Evolutionary conservation across 2,888 invertebrate genomes (phyloP).

Genomic region (Drosophila sordidapex): DNA sequence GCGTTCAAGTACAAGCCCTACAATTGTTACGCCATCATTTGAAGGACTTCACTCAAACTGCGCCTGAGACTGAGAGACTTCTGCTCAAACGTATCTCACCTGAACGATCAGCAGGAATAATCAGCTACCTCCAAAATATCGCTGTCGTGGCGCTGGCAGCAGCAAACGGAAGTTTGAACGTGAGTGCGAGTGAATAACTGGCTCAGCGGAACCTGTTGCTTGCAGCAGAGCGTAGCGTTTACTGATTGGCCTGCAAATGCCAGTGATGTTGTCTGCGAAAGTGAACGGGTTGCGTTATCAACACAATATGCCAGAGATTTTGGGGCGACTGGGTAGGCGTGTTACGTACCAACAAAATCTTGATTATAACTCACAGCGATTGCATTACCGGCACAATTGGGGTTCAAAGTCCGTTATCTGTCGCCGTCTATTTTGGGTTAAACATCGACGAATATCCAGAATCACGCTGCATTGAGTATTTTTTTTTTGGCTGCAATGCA

Average conservation of each 20-base stretch:
- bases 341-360: constrained; percentile 32
- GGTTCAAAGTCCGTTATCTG: constrained; percentile 47
- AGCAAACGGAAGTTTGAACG: constrained; percentile 1
- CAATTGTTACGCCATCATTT: constrained; percentile 4
- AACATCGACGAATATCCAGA: constrained; percentile 8
- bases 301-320: constrained; percentile 2
- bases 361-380: constrained; percentile 14
- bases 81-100: constrained; percentile 17
- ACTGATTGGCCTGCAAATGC: constrained; percentile 26
- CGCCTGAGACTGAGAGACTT: too few relatives aligned
- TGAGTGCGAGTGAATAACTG: constrained; percentile 11
- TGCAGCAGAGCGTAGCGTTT: constrained; percentile 26
- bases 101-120: constrained; percentile 18
- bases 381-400: constrained; percentile 38
- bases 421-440: constrained; percentile 9
- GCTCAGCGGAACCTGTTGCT: constrained; percentile 57
- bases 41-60: background rate
- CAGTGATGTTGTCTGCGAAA: constrained; percentile 31
- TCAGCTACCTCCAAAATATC: constrained; percentile 6
- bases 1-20: background rate
- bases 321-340: background rate
- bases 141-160: constrained; percentile 37
- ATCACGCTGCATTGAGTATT: background rate
- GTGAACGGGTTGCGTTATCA: constrained; percentile 42
- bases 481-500: background rate